Evolutionary conservation across 35 echinoderm and acorn worm species (phyloP).

Genomic region (Stichopus chloronotus): DNA sequence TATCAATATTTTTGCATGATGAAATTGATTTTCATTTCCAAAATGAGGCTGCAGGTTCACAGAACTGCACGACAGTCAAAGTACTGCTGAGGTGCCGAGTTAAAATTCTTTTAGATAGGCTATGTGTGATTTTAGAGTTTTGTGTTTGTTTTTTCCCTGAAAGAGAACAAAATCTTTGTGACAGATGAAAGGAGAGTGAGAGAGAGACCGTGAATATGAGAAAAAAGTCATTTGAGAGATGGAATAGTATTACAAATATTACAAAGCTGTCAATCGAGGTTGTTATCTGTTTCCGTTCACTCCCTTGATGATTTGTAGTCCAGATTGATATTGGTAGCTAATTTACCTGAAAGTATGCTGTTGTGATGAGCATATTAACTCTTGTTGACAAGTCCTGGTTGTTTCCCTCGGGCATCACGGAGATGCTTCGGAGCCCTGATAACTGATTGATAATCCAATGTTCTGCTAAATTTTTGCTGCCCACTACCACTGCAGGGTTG

Average conservation of each 20-base stretch:
- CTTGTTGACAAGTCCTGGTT: constrained; percentile 8
- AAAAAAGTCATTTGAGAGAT: neutral
- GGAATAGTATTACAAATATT: neutral
- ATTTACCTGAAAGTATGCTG: constrained; percentile 39
- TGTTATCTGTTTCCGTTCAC: neutral
- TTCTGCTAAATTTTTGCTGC: neutral
- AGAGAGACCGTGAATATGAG: neutral
- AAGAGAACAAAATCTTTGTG: neutral
- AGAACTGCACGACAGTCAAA: neutral
- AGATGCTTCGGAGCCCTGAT: neutral
- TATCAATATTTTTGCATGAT: constrained; percentile 43
- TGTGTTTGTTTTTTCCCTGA: neutral
- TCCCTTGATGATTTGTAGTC: neutral
- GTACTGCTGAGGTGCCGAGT: neutral
- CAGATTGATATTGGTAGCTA: constrained; percentile 38
- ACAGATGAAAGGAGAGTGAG: neutral
- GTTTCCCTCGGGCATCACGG: neutral
- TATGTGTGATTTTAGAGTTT: too few relatives aligned
- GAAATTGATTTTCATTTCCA: constrained; percentile 35
- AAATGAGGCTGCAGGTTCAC: neutral
- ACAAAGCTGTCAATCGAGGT: neutral
- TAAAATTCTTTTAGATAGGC: neutral
- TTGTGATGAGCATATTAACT: constrained; percentile 30
- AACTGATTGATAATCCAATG: constrained; percentile 50
- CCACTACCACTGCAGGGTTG: too few relatives aligned